Percentiles rank a stretch among this genome's conserved stretches.
phyloP scores from a whole-genome alignment of 2,797 vertebrate species.

The Sebastolobus alascanus region DNA sequence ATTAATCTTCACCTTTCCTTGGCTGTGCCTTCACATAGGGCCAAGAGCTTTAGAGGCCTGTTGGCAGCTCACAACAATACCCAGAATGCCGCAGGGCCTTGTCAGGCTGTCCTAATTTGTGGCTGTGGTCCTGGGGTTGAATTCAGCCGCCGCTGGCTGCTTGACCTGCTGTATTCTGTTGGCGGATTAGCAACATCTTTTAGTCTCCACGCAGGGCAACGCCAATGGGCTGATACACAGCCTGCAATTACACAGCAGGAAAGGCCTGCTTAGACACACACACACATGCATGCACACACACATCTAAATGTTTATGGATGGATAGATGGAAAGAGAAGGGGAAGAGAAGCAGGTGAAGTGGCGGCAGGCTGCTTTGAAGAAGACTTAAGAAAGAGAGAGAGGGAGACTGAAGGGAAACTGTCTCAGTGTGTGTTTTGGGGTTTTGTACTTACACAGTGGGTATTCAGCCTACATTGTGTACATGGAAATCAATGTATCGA shows the following conservation, averaged over 20 bases:
- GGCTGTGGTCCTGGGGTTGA: conserved; percentile 77
- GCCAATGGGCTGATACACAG: conserved; percentile 63
- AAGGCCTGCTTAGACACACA: conserved; percentile 49
- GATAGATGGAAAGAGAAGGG: conserved; percentile 59
- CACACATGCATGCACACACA: not conserved
- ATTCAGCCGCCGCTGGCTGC: conserved; percentile 77
- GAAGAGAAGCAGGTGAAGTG: conserved; percentile 72
- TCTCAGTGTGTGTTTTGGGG: conserved; percentile 68
- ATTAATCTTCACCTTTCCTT: conserved; percentile 82
- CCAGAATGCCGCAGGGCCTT: conserved; percentile 76
- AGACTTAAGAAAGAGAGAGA: conserved; percentile 50
- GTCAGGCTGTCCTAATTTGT: conserved; percentile 83
- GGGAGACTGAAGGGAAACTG: conserved; percentile 54
- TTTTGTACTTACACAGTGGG: conserved; percentile 67
- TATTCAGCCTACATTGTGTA: conserved; percentile 62
- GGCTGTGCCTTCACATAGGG: conserved; percentile 67
- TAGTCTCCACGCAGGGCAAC: conserved; percentile 59
- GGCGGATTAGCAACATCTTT: conserved; percentile 83
- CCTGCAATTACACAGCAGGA: conserved; percentile 77
- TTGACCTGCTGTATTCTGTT: conserved; percentile 79
- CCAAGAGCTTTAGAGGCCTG: conserved; percentile 67
- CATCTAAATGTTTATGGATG: conserved; percentile 46
- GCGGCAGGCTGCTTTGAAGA: conserved; percentile 60
- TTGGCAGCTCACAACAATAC: conserved; percentile 79
- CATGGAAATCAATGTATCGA: conserved; percentile 57